Base-by-base conservation (phyloP, 2,113 vertebrate species). In the Bubalus kerabau region DNA sequence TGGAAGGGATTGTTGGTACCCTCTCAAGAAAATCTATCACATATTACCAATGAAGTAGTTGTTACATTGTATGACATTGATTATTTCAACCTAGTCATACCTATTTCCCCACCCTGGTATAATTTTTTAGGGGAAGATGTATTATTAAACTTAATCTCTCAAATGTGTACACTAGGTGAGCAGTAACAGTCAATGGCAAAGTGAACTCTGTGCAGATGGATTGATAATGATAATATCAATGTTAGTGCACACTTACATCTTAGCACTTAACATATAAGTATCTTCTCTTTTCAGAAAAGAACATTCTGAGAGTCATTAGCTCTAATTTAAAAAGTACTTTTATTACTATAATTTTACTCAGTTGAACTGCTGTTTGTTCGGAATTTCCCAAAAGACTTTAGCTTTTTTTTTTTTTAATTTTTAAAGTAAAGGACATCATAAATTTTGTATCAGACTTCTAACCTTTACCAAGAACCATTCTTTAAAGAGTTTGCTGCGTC, bases 401-500 rank as follows among this genome's bases (percentile, higher is more conserved):
- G 59, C 12, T 78, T 52, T 82, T 23, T 48, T 82, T 90, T 17
- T 54, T 56, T 87, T 82, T 30, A 57, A 24, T 86, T 74, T 82
- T 50, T 8, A 24, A 74, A 91, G 50, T 92, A 71, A 60, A 86
- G 30, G 54, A 71, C 28, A 92, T 96, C 59, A 64, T 97, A 96
- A 97, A 96, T 85, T 95, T 90, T 96, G 71, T 95, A 40, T 86
- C 76, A 92, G 52, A 57, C 54, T 92, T 90, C 2, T 6, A 52
- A n/a, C 83, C 50, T 96, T 94, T 96, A 82, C 60, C 56, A 87
- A 94, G 85, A 95, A 57, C 62, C 62, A 3, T 88, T 96, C 67
- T 93, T 91, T 96, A 87, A 95, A 94, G 54, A 64, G 60, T 89
- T 94, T 95, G 21, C 36, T 90, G 32, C 28, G 94, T 96, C 52